These are phyloP conservation scores for Dendronephthya gigantea DNA, from an alignment of 64 coral and sea anemone genomes.

Conservation along the genomic window DNA sequence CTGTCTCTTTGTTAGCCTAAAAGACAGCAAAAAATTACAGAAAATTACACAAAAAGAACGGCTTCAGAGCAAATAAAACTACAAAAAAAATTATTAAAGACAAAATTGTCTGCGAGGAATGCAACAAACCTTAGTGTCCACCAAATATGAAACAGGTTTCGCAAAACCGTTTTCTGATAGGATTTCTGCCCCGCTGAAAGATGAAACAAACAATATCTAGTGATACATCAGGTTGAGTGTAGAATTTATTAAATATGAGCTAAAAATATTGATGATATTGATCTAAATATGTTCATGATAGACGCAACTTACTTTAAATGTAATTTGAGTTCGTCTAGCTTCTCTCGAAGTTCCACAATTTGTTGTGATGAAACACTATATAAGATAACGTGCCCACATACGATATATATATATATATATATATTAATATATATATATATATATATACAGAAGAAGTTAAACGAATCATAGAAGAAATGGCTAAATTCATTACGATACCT, in stretches of 20 bases:
- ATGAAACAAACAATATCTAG: neutral
- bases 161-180: conserved; percentile 60
- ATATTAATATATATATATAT: neutral
- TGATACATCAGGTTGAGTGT: too few relatives aligned
- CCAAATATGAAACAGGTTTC: conserved; percentile 73
- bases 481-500: neutral
- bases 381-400: neutral
- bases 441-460: too few relatives aligned
- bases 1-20: conserved; percentile 51
- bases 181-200: conserved; percentile 45
- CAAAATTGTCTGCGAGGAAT: neutral
- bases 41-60: neutral
- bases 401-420: neutral
- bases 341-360: conserved; percentile 59
- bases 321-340: conserved; percentile 56
- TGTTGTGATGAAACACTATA: conserved; percentile 40
- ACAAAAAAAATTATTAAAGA: neutral
- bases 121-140: conserved; percentile 58
- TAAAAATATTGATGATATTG: too few relatives aligned
- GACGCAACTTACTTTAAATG: conserved; percentile 70
- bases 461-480: neutral
- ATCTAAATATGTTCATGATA: too few relatives aligned
- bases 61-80: neutral
- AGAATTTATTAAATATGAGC: too few relatives aligned
- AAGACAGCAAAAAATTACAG: neutral